A percentile compares a stretch with the other conserved stretches of the same genome.
Evolutionary conservation across 2,888 invertebrate species (phyloP).

Genomic region (Amiota communis): DNA sequence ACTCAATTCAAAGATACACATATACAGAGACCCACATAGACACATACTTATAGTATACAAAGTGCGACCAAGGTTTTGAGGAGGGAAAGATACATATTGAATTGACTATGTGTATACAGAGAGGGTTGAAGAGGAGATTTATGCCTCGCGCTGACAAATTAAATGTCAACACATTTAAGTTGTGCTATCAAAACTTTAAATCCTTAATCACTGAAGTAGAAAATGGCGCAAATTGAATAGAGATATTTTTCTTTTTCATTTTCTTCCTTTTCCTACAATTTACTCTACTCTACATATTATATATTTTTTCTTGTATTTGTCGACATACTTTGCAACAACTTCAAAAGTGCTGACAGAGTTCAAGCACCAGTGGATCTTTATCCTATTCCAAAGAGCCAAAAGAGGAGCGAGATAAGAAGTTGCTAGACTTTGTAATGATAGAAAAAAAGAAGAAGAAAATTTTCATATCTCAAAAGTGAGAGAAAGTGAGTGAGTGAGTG

Average conservation of each 20-base stretch:
- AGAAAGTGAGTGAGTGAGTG: not conserved
- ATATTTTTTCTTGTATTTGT: too few species aligned
- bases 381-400: not conserved
- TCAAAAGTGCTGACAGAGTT: slow-evolving; percentile 3
- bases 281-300: not conserved
- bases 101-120: too few species aligned
- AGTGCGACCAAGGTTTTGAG: too few species aligned
- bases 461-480: not conserved
- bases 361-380: not conserved
- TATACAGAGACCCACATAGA: too few species aligned
- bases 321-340: not conserved
- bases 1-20: too few species aligned
- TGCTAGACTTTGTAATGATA: not conserved
- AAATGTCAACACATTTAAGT: slow-evolving; percentile 24
- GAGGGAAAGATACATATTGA: too few species aligned
- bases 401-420: too few species aligned
- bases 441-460: not conserved
- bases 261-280: not conserved
- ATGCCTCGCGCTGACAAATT: slow-evolving; percentile 23
- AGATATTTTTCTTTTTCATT: not conserved
- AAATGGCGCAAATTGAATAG: slow-evolving; percentile 9
- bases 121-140: not conserved
- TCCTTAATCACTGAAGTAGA: slow-evolving; percentile 17
- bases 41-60: too few species aligned
- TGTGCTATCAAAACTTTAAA: slow-evolving; percentile 25